Evolutionary conservation across 2,797 vertebrate species (phyloP).

Genomic region (Enteromius mattozi): DNA sequence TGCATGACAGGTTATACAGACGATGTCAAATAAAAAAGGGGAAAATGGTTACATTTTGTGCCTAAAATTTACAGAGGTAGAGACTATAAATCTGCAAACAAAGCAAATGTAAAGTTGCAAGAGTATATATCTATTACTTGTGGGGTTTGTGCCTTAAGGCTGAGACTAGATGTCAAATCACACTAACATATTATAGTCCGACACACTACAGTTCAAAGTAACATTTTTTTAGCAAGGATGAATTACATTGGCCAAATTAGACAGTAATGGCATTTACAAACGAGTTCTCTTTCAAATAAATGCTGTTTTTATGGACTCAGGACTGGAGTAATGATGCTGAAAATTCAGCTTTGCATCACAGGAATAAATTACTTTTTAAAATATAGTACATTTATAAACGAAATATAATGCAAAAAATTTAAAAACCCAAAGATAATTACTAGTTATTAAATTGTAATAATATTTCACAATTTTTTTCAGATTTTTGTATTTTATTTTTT

Average conservation of each 20-base stretch:
- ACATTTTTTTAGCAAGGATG: not conserved
- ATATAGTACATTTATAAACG: not conserved
- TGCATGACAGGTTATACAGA: not conserved
- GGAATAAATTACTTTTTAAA: not conserved
- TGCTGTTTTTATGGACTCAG: too few species aligned
- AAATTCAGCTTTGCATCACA: not conserved
- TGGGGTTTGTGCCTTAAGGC: not conserved
- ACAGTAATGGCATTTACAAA: not conserved
- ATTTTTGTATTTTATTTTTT: not conserved
- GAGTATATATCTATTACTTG: not conserved
- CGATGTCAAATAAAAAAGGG: not conserved
- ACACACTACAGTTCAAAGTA: not conserved
- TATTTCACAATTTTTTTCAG: not conserved
- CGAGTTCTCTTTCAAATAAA: not conserved
- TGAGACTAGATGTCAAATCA: not conserved
- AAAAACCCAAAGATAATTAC: too few species aligned
- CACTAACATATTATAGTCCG: not conserved
- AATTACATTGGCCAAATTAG: not conserved
- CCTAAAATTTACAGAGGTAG: not conserved
- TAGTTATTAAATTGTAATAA: not conserved
- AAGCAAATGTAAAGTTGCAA: not conserved
- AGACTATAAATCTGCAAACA: not conserved
- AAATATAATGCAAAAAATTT: not conserved
- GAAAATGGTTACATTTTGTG: not conserved
- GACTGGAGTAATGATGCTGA: too few species aligned